Evolutionary conservation across 2,797 vertebrate species (phyloP).

Genomic region (Girardinus metallicus): DNA sequence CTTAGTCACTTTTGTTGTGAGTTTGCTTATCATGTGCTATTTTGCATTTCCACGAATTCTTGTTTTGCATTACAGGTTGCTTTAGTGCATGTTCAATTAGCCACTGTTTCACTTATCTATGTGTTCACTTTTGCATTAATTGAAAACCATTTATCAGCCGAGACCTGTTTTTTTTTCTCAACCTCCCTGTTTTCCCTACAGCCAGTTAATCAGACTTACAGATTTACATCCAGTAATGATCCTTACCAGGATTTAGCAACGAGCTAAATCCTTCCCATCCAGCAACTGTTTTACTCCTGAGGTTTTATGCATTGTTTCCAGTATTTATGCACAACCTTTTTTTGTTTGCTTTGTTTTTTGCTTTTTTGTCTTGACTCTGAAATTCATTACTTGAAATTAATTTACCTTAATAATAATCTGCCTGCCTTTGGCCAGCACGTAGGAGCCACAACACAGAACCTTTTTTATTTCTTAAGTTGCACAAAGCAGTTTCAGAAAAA

Average conservation of each 20-base stretch:
- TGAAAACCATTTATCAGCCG: background rate
- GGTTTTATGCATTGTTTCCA: background rate
- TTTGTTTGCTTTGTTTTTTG: background rate
- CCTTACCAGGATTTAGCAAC: background rate
- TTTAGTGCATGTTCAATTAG: background rate
- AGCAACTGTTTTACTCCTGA: background rate
- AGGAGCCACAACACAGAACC: background rate
- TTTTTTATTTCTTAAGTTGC: background rate
- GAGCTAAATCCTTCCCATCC: background rate
- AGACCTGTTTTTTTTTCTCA: background rate
- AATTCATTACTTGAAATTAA: background rate
- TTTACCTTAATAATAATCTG: background rate
- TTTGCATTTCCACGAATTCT: background rate
- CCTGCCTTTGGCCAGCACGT: background rate
- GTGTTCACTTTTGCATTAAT: background rate
- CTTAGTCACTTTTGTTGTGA: background rate
- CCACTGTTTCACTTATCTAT: background rate
- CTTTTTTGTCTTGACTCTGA: background rate
- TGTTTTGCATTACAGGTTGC: background rate
- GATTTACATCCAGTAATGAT: background rate
- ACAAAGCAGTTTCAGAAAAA: background rate
- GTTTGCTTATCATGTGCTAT: background rate
- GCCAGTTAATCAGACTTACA: background rate
- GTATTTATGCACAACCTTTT: background rate
- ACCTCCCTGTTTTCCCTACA: background rate